These are phyloP conservation scores for Tricholauxania praeusta DNA, from an alignment of 2,888 invertebrate genomes.

Conservation along the genomic window DNA sequence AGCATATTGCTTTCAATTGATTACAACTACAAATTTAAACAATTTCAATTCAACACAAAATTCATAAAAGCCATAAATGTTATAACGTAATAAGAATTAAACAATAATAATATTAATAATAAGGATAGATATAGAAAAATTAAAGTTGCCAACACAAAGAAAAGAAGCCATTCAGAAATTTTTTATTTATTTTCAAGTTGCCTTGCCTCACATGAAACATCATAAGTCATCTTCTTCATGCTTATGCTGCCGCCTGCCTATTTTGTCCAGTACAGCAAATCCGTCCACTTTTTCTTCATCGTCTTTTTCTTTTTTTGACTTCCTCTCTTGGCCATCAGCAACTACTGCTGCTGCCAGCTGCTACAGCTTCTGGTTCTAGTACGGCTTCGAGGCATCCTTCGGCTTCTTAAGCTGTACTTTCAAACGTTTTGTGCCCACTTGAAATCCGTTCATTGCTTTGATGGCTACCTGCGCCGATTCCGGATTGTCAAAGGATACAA, in stretches of 20 bases:
- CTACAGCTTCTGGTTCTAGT: conserved; percentile 72
- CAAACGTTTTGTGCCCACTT: conserved; percentile 96
- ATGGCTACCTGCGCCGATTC: conserved; percentile 95
- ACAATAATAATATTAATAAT: conserved; percentile 29
- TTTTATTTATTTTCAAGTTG: no score
- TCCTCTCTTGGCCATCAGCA: conserved; percentile 14
- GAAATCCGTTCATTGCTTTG: conserved; percentile 97
- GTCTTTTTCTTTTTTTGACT: conserved; percentile 6
- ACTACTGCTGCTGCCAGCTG: not conserved
- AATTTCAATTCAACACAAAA: conserved; percentile 27
- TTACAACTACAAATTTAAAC: conserved; percentile 30
- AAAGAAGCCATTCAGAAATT: not conserved
- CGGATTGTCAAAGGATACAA: conserved; percentile 96
- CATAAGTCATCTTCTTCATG: not conserved
- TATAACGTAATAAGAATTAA: conserved; percentile 4
- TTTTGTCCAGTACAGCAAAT: not conserved
- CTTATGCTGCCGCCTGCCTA: conserved; percentile 1
- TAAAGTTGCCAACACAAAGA: conserved; percentile 22
- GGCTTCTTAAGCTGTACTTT: conserved; percentile 98
- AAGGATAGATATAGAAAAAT: conserved; percentile 27
- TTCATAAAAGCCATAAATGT: conserved; percentile 16
- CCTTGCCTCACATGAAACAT: no score
- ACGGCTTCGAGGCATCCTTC: conserved; percentile 93
- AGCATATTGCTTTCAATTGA: conserved; percentile 20
- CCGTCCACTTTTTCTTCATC: not conserved